A percentile compares a stretch with the other conserved stretches of the same genome.
These are phyloP conservation scores for Mormyrus proboscirostris DNA, from an alignment of 2,797 vertebrate species.

Conservation along the genomic window DNA sequence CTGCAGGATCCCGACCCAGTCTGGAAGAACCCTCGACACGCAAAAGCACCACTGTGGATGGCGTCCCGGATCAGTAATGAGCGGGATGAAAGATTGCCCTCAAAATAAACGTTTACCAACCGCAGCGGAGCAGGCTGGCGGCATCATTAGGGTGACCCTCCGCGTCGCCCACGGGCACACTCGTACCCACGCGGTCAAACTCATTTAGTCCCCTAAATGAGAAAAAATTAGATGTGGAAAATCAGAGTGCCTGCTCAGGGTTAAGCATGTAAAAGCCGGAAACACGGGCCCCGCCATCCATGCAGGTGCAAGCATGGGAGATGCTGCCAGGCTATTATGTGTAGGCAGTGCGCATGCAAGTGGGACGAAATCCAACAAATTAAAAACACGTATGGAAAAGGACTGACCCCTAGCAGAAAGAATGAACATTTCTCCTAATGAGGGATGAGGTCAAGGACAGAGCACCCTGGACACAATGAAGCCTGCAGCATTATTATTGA, in stretches of 20 bases:
- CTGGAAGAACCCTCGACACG: background rate
- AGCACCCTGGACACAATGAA: background rate
- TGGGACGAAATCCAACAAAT: background rate
- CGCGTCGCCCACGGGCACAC: background rate
- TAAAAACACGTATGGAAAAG: background rate
- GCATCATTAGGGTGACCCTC: background rate
- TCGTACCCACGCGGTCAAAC: background rate
- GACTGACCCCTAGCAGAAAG: background rate
- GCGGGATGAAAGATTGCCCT: slow-evolving; percentile 1
- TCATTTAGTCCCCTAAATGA: background rate
- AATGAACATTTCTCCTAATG: background rate
- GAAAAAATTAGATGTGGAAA: background rate
- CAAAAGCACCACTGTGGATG: background rate
- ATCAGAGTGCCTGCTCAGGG: background rate
- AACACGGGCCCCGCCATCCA: background rate
- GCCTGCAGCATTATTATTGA: background rate
- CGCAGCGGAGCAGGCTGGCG: background rate
- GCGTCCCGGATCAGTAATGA: slow-evolving; percentile 1
- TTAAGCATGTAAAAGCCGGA: background rate
- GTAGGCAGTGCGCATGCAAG: background rate
- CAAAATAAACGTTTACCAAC: slow-evolving; percentile 2
- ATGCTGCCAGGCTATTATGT: background rate
- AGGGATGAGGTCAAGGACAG: background rate
- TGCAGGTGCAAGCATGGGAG: background rate
- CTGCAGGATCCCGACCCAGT: background rate